These are phyloP conservation scores for Drosophila nr. fundita DNA, from an alignment of 2,888 invertebrate species.

Conservation along the genomic window DNA sequence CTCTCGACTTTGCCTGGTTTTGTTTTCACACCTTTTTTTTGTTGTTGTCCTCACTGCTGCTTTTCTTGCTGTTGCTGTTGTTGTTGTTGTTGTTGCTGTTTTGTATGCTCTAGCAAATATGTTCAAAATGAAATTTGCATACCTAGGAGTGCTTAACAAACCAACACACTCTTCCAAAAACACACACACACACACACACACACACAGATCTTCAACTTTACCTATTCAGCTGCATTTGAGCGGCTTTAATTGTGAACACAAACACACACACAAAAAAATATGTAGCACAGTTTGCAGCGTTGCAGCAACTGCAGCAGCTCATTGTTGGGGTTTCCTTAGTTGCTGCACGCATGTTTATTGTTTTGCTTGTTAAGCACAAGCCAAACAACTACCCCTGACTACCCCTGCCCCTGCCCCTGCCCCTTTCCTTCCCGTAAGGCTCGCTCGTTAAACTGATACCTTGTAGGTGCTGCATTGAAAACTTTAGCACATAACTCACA, in stretches of 20 bases:
- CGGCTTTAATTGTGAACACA: conserved; percentile 60
- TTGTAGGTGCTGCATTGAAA: conserved; percentile 42
- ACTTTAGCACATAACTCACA: conserved; percentile 49
- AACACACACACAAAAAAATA: conserved; percentile 2
- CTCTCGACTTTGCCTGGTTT: conserved; percentile 50
- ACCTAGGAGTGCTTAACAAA: conserved; percentile 60
- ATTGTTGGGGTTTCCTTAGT: conserved; percentile 25
- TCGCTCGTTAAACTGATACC: conserved; percentile 49
- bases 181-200: conserved; percentile 24
- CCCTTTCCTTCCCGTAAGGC: background rate
- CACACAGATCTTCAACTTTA: conserved; percentile 5
- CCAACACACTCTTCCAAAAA: conserved; percentile 12
- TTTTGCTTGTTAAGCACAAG: conserved; percentile 26
- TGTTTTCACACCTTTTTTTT: conserved; percentile 55
- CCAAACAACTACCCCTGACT: background rate
- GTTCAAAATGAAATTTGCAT: conserved; percentile 67
- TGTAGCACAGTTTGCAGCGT: conserved; percentile 67
- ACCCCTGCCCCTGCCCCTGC: background rate
- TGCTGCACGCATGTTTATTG: conserved; percentile 34
- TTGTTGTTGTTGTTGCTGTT: conserved; percentile 7
- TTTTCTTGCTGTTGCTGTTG: conserved; percentile 8
- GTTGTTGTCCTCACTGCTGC: conserved; percentile 7
- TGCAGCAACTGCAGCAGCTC: conserved; percentile 22
- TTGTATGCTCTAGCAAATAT: conserved; percentile 34
- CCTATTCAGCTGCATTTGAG: conserved; percentile 32